Evolutionary conservation across 2,797 vertebrate genomes (phyloP).

Genomic region (Hoplostethus mediterraneus): DNA sequence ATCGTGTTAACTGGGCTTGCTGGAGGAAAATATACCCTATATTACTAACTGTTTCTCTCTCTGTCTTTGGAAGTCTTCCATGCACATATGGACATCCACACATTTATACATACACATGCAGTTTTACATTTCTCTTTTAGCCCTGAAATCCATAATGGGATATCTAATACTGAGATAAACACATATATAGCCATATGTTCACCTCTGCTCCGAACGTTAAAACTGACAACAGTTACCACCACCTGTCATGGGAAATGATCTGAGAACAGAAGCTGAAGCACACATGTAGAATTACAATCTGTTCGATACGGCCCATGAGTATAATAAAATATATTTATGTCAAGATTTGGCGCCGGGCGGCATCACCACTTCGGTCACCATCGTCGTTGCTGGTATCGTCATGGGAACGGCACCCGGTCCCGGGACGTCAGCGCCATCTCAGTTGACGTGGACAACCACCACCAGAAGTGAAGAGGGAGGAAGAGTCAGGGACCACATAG

Average conservation of each 20-base stretch:
- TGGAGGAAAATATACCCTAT: constrained; percentile 43
- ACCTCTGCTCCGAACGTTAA: constrained; percentile 32
- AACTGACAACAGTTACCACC: neutral
- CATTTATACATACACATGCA: neutral
- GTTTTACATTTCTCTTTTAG: constrained; percentile 2
- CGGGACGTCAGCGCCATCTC: too few species aligned
- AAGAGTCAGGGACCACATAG: too few species aligned
- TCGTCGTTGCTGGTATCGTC: too few species aligned
- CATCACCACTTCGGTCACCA: too few species aligned
- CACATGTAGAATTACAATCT: constrained; percentile 29
- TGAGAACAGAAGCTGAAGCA: neutral
- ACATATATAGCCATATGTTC: constrained; percentile 17
- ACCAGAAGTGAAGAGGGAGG: too few species aligned
- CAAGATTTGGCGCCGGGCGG: too few species aligned
- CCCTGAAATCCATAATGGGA: neutral
- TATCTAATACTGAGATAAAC: constrained; percentile 1
- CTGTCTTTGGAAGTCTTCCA: constrained; percentile 1
- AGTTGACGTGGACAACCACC: too few species aligned
- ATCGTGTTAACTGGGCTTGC: constrained; percentile 57
- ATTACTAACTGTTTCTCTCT: constrained; percentile 26
- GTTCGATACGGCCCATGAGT: constrained; percentile 20
- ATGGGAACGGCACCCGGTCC: too few species aligned
- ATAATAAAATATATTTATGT: constrained; percentile 36
- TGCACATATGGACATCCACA: neutral
- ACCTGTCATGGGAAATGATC: constrained; percentile 11